phyloP scores from a whole-genome alignment of 2,888 invertebrate species.

The Coelopa pilipes region DNA sequence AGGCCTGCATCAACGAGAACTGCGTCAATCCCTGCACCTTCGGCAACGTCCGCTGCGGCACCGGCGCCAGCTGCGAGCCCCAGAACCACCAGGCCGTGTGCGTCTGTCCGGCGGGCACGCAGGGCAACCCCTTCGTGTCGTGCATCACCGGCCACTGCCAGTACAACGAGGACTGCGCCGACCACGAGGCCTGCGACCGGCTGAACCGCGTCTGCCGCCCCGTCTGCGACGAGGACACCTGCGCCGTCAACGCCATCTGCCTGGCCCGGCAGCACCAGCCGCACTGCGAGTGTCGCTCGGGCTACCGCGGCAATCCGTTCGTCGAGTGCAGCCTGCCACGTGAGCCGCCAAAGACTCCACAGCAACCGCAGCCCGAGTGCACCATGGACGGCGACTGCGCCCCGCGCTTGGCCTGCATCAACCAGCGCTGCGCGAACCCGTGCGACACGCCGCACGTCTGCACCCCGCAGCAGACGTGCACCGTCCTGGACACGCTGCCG shows the following conservation, averaged over 20 bases:
- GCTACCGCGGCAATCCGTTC: slow-evolving; percentile 83
- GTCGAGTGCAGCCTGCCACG: slow-evolving; percentile 72
- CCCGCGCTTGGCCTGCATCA: slow-evolving; percentile 80
- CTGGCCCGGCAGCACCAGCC: slow-evolving; percentile 80
- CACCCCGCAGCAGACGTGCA: slow-evolving; percentile 80
- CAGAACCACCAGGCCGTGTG: slow-evolving; percentile 83
- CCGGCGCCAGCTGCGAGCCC: slow-evolving; percentile 80
- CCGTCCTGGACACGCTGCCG: slow-evolving; percentile 81
- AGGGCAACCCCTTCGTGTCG: slow-evolving; percentile 83
- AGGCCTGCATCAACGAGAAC: slow-evolving; percentile 81
- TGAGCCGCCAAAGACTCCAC: slow-evolving; percentile 49
- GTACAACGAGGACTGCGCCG: slow-evolving; percentile 89
- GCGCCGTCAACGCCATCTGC: slow-evolving; percentile 83
- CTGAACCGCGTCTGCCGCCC: slow-evolving; percentile 84
- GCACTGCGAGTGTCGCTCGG: slow-evolving; percentile 79
- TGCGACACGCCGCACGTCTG: slow-evolving; percentile 80
- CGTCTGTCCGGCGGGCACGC: slow-evolving; percentile 84
- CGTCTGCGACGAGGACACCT: slow-evolving; percentile 84
- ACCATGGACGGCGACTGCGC: slow-evolving; percentile 81
- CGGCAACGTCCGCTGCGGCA: slow-evolving; percentile 77
- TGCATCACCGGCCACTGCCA: slow-evolving; percentile 87
- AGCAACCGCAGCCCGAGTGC: slow-evolving; percentile 72
- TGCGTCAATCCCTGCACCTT: slow-evolving; percentile 82
- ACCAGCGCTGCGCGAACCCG: slow-evolving; percentile 80
- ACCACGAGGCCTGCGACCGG: slow-evolving; percentile 85